phyloP scores from a whole-genome alignment of 1,140 invertebrate species.

The Drosophila jambulina region DNA sequence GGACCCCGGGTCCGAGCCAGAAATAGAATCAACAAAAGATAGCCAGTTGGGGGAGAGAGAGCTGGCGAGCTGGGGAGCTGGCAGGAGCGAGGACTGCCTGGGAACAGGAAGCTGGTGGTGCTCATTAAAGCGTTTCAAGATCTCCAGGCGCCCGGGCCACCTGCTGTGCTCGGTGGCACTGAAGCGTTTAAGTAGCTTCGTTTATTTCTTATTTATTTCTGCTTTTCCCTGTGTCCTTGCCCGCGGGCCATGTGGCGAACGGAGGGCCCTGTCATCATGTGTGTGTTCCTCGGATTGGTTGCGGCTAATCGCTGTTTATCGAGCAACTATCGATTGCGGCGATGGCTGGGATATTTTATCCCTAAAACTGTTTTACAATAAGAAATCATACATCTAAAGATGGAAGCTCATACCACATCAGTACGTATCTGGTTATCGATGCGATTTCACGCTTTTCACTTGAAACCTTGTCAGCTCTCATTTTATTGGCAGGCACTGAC shows the following conservation, averaged over 20 bases:
- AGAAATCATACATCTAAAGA: no score
- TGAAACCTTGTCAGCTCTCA: slow-evolving; percentile 1
- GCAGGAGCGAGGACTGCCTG: not conserved
- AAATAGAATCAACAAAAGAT: slow-evolving; percentile 42
- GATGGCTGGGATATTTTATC: not conserved
- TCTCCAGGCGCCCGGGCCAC: slow-evolving; percentile 23
- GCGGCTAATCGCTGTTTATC: slow-evolving; percentile 17
- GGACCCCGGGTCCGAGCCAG: slow-evolving; percentile 8
- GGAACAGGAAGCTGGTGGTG: slow-evolving; percentile 35
- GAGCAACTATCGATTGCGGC: slow-evolving; percentile 1
- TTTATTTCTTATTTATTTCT: slow-evolving; percentile 65
- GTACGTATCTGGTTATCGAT: no score
- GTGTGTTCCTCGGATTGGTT: not conserved
- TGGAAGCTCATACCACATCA: no score
- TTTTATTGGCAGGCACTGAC: slow-evolving; percentile 1
- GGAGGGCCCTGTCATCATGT: not conserved
- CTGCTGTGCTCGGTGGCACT: slow-evolving; percentile 58
- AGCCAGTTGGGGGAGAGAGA: not conserved
- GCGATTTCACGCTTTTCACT: not conserved
- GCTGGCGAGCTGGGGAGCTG: not conserved
- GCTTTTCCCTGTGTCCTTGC: not conserved
- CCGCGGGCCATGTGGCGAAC: not conserved
- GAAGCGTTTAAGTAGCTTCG: slow-evolving; percentile 62
- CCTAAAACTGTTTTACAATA: no score
- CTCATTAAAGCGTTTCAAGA: slow-evolving; percentile 49